Evolutionary conservation across 2,888 invertebrate species (phyloP).

Genomic region (Melipona beecheii): DNA sequence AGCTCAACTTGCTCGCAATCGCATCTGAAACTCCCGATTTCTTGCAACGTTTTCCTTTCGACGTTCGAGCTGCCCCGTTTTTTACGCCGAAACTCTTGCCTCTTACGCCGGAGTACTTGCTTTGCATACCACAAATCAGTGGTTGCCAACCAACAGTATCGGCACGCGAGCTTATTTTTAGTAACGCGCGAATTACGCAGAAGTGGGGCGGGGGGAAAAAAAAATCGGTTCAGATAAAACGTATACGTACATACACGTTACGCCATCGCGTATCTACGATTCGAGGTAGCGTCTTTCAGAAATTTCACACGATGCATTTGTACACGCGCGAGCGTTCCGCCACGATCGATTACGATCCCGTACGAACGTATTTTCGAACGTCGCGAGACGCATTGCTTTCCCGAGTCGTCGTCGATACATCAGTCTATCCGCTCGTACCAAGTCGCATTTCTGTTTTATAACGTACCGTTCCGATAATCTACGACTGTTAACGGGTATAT

Average conservation of each 20-base stretch:
- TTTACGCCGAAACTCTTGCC: slow-evolving; percentile 1
- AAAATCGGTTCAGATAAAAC: not conserved
- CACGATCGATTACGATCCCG: not conserved
- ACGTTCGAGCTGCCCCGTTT: slow-evolving; percentile 8
- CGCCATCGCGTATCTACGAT: not conserved
- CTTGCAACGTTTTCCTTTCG: not conserved
- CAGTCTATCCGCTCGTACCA: not conserved
- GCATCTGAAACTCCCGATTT: not conserved
- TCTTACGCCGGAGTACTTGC: slow-evolving; percentile 10
- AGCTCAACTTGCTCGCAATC: not conserved
- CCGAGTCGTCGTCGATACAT: not conserved
- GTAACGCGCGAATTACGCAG: slow-evolving; percentile 7
- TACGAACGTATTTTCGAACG: not conserved
- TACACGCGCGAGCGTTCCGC: not conserved
- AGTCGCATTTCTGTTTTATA: not conserved
- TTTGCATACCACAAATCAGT: slow-evolving; percentile 43
- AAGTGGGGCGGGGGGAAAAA: too few relatives aligned
- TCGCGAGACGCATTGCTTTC: not conserved
- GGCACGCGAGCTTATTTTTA: slow-evolving; percentile 38
- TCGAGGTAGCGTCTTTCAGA: not conserved
- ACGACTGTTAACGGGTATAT: slow-evolving; percentile 5
- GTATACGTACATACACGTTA: not conserved
- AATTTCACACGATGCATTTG: not conserved
- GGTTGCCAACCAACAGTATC: slow-evolving; percentile 31
- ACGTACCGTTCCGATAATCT: slow-evolving; percentile 6